phyloP scores from a whole-genome alignment of 1,140 invertebrate species.

The Sycophaga agraensis region DNA sequence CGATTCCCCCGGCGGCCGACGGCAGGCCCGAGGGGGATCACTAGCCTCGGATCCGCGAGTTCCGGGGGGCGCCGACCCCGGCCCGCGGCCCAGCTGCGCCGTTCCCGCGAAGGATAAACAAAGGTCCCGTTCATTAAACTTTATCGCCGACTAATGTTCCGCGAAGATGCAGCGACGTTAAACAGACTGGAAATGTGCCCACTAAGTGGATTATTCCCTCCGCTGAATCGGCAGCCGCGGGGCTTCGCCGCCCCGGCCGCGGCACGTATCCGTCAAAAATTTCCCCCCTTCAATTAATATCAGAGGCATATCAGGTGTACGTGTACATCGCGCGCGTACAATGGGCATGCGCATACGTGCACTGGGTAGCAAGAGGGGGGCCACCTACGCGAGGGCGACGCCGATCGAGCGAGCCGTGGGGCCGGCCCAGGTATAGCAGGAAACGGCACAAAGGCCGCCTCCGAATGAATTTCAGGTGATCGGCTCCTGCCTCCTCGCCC shows the following conservation, averaged over 20 bases:
- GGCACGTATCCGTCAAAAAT: slow-evolving; percentile 10
- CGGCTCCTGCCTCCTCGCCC: too few relatives aligned
- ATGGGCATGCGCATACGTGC: neutral
- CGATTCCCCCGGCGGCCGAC: too few relatives aligned
- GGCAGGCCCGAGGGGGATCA: too few relatives aligned
- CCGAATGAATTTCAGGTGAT: neutral
- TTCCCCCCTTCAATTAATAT: slow-evolving; percentile 16
- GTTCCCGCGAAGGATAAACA: too few relatives aligned
- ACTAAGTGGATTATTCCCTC: slow-evolving; percentile 19
- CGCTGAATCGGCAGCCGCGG: too few relatives aligned
- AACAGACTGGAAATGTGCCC: neutral
- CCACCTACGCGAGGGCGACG: too few relatives aligned
- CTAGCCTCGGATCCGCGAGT: too few relatives aligned
- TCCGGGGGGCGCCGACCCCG: too few relatives aligned
- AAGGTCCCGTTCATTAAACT: neutral
- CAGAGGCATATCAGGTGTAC: neutral
- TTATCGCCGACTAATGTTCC: neutral
- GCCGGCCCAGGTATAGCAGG: neutral
- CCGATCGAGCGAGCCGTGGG: too few relatives aligned
- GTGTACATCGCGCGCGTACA: neutral
- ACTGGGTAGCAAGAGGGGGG: too few relatives aligned
- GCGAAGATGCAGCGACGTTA: neutral
- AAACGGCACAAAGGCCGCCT: neutral
- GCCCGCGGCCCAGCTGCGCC: too few relatives aligned
- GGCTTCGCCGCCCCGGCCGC: too few relatives aligned